Conservation (phyloP, 2,797 vertebrate species). For the Thunnus albacares region DNA sequence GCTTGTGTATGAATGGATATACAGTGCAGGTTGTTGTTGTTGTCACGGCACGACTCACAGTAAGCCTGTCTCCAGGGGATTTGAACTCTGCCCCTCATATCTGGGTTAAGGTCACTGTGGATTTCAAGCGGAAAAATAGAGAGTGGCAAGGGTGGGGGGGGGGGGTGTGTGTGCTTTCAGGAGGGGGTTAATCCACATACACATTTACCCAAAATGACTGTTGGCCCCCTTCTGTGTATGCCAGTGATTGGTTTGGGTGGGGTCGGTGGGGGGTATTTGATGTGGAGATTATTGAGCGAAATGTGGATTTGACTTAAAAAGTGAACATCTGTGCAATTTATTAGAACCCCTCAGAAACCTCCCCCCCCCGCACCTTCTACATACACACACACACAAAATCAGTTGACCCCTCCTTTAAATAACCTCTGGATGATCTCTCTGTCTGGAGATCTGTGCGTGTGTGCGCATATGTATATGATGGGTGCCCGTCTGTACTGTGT, state of each 20-base stretch:
- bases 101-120: conserved; percentile 68
- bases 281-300: conserved; percentile 76
- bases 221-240: conserved; percentile 31
- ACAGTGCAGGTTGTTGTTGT: conserved; percentile 37
- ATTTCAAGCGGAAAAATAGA: conserved; percentile 57
- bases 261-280: conserved; percentile 68
- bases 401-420: conserved; percentile 26
- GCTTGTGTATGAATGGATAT: not conserved
- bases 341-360: conserved; percentile 40
- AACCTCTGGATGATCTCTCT: conserved; percentile 64
- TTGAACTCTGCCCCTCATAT: conserved; percentile 51
- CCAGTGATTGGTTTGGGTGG: conserved; percentile 74
- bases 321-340: conserved; percentile 79
- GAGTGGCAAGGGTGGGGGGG: not conserved
- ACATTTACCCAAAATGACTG: conserved; percentile 24
- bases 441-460: conserved; percentile 53
- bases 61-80: conserved; percentile 48
- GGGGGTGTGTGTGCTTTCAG: not conserved
- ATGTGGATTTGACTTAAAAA: conserved; percentile 74
- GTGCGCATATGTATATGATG: conserved; percentile 46
- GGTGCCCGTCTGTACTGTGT: conserved; percentile 52
- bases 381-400: conserved; percentile 26
- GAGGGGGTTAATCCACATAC: conserved; percentile 64
- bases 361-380: not conserved
- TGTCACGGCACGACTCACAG: conserved; percentile 3